Base-by-base conservation (phyloP, 2,888 invertebrate species). In the Xestia rhomboidea region DNA sequence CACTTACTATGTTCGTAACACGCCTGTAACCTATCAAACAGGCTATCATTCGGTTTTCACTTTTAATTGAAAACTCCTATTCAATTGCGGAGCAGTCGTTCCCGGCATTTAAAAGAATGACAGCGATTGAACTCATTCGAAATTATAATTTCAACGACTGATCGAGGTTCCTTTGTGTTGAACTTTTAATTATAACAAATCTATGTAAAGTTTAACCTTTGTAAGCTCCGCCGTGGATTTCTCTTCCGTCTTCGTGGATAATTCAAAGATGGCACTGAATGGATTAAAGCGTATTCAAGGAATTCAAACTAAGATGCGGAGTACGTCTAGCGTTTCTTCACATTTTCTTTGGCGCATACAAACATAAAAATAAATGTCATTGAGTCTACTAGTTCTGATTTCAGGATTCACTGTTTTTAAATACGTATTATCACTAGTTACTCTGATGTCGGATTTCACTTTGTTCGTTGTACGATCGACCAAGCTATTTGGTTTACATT, bases 1-100 rank as follows among this genome's bases (percentile, higher is more conserved):
- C 86, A 83, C 81, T 86, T 78, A 78, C 79, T 83, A 68, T 63
- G 77, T 77, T 73, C 73, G 79, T 79, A 82, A 82, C 85, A 86
- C 86, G 85, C 73, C 72, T 76, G 73, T 87, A 83, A 85, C 83
- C 90, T 87, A 88, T 89, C 88, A 85, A 89, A 86, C 84, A 88
- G 80, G 83, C 81, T 89, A 89, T 86, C 83, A 89, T 88, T 87
- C 85, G 78, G 73, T 87, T 85, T 86, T 85, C 84, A 84, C 83
- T 83, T 90, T 90, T 92, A 92, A 91, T 92, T 92, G 88, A 91
- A 91, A 91, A 90, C 87, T 87, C 84, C 78, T 82, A 83, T 91
- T 90, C 83, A 89, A 88, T 87, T 81, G 73, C 71, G 81, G 86
- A 86, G 79, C 87, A 88, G 79, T 84, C 84, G 80, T 79, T 82